Base-by-base conservation (phyloP, 1,140 invertebrate genomes). In the Monomorium pharaonis region DNA sequence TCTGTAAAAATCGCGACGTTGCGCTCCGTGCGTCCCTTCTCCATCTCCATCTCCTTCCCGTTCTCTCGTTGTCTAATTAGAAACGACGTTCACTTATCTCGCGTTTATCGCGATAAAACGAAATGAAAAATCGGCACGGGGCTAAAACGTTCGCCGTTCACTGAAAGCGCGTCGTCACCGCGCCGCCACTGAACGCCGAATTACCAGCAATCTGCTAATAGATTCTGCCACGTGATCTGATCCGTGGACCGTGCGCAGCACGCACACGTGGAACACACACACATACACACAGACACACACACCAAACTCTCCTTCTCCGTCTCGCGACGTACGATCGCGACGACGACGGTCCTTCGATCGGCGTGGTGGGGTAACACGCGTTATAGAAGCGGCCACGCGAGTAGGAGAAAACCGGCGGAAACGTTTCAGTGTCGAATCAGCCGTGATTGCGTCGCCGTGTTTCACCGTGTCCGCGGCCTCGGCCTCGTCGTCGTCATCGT, bases 141-240 rank as follows among this genome's bases (percentile, higher is more conserved):
- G 21, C 54, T 37, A 58, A n/a, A 47, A 30, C 51, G 67, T 21
- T 37, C 24, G 33, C 67, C 78, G 65, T 27, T n/a, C n/a, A n/a
- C 65, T 56, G 51, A 58, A 72, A 72, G 74, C 33, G 78, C 51
- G 12, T 7, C 51, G 12, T 7, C 16, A 47, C 27, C 12, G 27
- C 76, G 33, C 62, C 24, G 63, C 10, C 24, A 44, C 14, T 12
- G 65, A 67, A 62, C 27, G 37, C 67, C 51, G 51, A 83, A 83
- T 60, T 83, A 83, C 54, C 51, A n/a, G 27, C 78, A 83, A 83
- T 83, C 78, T 49, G 78, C 67, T 83, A 83, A 83, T 83, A 83
- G 78, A 83, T 83, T 83, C 49, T 69, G 63, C 77, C 78, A 72
- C 78, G 78, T 83, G 78, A 83, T 54, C 67, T 33, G 78, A 58